Conservation (phyloP, 2,888 invertebrate species). For the Drosophila barbarae region DNA sequence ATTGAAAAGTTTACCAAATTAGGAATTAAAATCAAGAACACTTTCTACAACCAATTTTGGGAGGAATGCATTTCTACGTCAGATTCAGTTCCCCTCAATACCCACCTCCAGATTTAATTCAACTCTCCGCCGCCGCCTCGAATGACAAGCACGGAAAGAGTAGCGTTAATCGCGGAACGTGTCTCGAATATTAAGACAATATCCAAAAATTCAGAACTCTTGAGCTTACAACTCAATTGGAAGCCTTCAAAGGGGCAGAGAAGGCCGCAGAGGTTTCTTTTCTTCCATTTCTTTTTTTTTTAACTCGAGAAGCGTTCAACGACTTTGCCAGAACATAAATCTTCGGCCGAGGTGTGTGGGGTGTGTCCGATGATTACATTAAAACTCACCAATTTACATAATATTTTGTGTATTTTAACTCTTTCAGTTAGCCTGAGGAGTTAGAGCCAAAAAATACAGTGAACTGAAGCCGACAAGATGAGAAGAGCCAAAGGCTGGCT, state of each 20-base stretch:
- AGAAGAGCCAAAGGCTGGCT: constrained; percentile 82
- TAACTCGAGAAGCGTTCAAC: constrained; percentile 25
- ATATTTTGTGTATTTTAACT: constrained; percentile 16
- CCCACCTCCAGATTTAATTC: constrained; percentile 5
- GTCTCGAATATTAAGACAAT: constrained; percentile 4
- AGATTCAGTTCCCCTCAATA: constrained; percentile 2
- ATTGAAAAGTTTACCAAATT: constrained; percentile 4
- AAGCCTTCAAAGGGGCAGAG: constrained; percentile 1
- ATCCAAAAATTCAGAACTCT: constrained; percentile 17
- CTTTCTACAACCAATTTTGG: constrained; percentile 60
- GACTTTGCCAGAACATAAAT: constrained; percentile 37
- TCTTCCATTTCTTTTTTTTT: neutral
- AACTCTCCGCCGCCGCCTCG: constrained; percentile 9
- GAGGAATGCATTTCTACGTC: constrained; percentile 19
- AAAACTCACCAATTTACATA: constrained; percentile 12
- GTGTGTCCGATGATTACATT: constrained; percentile 13
- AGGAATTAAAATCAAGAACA: constrained; percentile 49
- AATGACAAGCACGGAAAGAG: constrained; percentile 29
- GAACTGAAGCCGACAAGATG: constrained; percentile 75
- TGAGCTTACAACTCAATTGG: constrained; percentile 17
- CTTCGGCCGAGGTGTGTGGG: constrained; percentile 11
- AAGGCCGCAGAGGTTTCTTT: constrained; percentile 14
- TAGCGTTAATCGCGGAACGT: constrained; percentile 44
- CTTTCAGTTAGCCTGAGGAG: constrained; percentile 35
- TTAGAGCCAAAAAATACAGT: constrained; percentile 32